Base-by-base conservation (phyloP, 2,888 invertebrate genomes). In the Tetanocera ferruginea region DNA sequence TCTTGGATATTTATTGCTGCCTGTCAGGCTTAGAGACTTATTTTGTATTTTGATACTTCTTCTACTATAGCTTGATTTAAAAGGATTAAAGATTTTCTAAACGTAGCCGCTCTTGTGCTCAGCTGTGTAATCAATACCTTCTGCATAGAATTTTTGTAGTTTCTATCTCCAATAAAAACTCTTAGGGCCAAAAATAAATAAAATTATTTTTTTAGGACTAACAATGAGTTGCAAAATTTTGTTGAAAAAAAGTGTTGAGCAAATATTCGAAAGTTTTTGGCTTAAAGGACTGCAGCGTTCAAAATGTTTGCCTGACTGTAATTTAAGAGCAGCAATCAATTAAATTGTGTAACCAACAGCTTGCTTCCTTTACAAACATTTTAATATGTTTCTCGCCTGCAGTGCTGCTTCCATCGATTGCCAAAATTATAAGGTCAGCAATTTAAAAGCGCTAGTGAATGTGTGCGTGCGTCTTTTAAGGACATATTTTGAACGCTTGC, bases 401-500 rank as follows among this genome's bases (percentile, higher is more conserved):
- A 31, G n/a, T 55, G 19, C 19, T 55, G 19, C 19, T 19, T 23
- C 23, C 1, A 23, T 34, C 31, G 34, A 17, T 64, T 28, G 64
- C 17, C 64, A 6, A 64, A 64, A 64, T 64, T 64, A 64, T n/a
- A 64, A 28, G 31, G 64, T 14, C 25, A 31, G 17, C 11, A 43
- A 43, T 43, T 43, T 43, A 11, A 11, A 43, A 43, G 28, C 31
- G 34, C 34, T 62, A 5, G 25, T 64, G 34, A 31, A 4, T 64
- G 64, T 25, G 57, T 34, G 25, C 31, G 34, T 82, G 80, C 80
- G 28, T 34, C 25, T 67, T 75, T 62, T 74, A 75, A 75, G 66
- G 75, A 75, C 75, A 75, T 49, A 55, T 25, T 67, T 37, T 73
- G 73, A 80, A 82, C 81, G 83, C 83, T 84, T 86, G 87, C 86